Evolutionary conservation across 2,888 invertebrate species (phyloP), one percentile per base, ranked within the genome.

Genomic region (Athripsodes cinereus): DNA sequence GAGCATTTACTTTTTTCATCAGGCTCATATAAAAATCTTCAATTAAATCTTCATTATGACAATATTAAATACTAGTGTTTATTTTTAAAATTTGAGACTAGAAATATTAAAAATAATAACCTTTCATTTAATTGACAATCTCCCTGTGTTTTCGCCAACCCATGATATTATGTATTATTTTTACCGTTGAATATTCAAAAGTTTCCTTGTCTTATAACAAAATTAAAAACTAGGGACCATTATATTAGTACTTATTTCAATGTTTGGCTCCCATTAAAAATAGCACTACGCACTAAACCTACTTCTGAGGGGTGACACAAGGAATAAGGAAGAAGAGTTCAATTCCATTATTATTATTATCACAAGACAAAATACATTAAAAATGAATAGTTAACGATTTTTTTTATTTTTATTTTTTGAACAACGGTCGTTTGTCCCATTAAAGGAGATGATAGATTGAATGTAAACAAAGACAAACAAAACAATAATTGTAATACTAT

Each of bases 131-230:
- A n/a, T n/a, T n/a, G n/a, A n/a, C n/a, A n/a, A n/a, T n/a, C n/a
- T n/a, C n/a, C n/a, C n/a, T n/a, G n/a, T n/a, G n/a, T n/a, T n/a
- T 6, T 26, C 26, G 10, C 10, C 26, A 26, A 3, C 26, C 26
- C 10, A 10, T n/a, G 3, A 26, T 26, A 26, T 26, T 3, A 26
- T 3, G 10, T 26, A 26, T 6, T 26, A 26, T 26, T 26, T 26
- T 26, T 26, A 40, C 40, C 40, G 40, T 40, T 40, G 40, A 40
- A 40, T 40, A 40, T 40, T 40, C 40, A 40, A 40, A 40, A 40
- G 40, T 40, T 40, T 3, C 13, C 40, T 13, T 5, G 5, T 13
- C 5, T 16, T 8, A 40, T 40, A 40, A 40, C 13, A 40, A 40
- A n/a, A 40, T n/a, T 31, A 40, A 40, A 8, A n/a, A 40, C 2